These are phyloP conservation scores for Notodonta dromedarius DNA, from an alignment of 2,888 invertebrate species.

Conservation along the genomic window DNA sequence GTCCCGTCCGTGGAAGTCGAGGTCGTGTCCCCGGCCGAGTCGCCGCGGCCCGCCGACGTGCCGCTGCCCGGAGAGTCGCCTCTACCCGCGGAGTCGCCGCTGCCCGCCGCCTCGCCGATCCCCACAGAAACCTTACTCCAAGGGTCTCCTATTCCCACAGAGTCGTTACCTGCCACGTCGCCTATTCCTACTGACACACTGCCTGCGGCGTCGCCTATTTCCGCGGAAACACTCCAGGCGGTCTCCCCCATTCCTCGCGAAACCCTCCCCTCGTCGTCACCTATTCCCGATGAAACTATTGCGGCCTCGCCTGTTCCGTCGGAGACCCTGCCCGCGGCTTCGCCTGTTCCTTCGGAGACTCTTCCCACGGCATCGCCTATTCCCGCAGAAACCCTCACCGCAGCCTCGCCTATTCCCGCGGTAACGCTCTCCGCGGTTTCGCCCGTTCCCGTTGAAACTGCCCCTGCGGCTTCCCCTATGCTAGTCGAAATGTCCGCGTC, in stretches of 20 bases:
- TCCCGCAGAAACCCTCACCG: not conserved
- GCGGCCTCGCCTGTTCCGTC: not conserved
- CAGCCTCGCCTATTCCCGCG: not conserved
- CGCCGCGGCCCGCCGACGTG: slow-evolving; percentile 35
- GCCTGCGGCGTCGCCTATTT: not conserved
- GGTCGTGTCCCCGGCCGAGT: slow-evolving; percentile 22
- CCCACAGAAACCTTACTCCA: slow-evolving; percentile 9
- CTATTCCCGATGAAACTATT: not conserved
- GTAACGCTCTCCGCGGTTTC: not conserved
- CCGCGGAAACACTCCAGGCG: not conserved
- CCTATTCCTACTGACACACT: not conserved
- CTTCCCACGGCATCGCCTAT: not conserved
- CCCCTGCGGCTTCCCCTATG: not conserved
- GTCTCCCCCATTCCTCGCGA: not conserved
- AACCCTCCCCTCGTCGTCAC: not conserved
- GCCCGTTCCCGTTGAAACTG: not conserved
- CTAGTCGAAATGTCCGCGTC: not conserved
- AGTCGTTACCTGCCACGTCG: not conserved
- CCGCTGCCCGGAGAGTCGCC: slow-evolving; percentile 35
- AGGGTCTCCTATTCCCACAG: slow-evolving; percentile 8
- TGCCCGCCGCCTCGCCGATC: slow-evolving; percentile 11
- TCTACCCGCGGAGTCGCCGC: slow-evolving; percentile 24
- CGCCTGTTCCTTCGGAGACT: not conserved
- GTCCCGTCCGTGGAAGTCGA: slow-evolving; percentile 7
- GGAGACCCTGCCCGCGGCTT: not conserved